Evolutionary conservation across 2,113 vertebrate genomes (phyloP).

Genomic region (Miniopterus natalensis): DNA sequence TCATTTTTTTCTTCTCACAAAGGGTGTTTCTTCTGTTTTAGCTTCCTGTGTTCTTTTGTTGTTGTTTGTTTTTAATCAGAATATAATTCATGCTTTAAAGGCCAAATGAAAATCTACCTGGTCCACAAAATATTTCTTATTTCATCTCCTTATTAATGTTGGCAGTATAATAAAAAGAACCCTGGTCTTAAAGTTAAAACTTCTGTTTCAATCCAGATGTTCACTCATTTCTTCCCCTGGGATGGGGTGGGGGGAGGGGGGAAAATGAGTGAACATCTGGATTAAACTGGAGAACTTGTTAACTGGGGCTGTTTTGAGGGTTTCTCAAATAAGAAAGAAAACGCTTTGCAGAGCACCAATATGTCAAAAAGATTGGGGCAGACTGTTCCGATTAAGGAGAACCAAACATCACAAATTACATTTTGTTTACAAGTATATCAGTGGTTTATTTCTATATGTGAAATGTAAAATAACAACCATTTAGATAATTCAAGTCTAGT

Average conservation of each 20-base stretch:
- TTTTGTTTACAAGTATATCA: slow-evolving; percentile 46
- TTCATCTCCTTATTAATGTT: background rate
- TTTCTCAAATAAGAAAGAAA: slow-evolving; percentile 30
- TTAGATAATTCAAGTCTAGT: slow-evolving; percentile 20
- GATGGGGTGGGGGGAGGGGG: no score
- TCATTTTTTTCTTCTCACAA: background rate
- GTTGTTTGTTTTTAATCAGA: background rate
- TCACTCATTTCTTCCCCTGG: background rate
- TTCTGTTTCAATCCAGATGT: background rate
- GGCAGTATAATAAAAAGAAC: background rate
- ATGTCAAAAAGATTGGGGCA: background rate
- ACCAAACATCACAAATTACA: slow-evolving; percentile 4
- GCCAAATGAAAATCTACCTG: background rate
- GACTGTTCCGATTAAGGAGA: background rate
- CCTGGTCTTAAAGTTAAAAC: background rate
- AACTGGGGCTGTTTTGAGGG: background rate
- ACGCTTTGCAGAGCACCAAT: background rate
- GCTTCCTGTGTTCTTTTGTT: background rate
- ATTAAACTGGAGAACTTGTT: background rate
- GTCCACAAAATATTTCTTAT: background rate
- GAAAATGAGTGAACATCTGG: background rate
- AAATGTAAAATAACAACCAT: slow-evolving; percentile 15
- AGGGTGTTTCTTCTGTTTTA: background rate
- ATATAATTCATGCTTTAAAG: background rate
- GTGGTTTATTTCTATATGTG: background rate